Percentiles rank a stretch among this genome's conserved stretches.
phyloP scores from a whole-genome alignment of 2,888 invertebrate genomes.

The Cremastinae sp. region DNA sequence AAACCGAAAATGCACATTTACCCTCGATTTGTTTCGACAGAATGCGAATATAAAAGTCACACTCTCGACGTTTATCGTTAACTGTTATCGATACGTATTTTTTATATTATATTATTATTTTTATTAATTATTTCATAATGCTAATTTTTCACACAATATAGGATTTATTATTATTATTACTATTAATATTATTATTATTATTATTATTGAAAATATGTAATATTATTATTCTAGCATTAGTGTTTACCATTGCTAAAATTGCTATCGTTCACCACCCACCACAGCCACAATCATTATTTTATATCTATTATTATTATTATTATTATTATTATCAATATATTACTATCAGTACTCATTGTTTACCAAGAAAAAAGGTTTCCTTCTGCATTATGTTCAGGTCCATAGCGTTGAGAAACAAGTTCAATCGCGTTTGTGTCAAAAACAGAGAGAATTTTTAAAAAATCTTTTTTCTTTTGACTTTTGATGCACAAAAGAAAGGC shows the following conservation, averaged over 20 bases:
- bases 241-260: constrained; percentile 38
- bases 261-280: constrained; percentile 39
- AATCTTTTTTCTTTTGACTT: constrained; percentile 7
- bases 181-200: constrained; percentile 42
- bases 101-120: constrained; percentile 27
- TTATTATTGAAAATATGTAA: no score
- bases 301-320: constrained; percentile 50
- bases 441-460: neutral
- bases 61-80: constrained; percentile 30
- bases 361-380: constrained; percentile 46
- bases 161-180: constrained; percentile 28
- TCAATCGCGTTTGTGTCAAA: constrained; percentile 14
- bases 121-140: constrained; percentile 27
- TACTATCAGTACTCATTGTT: constrained; percentile 51
- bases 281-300: constrained; percentile 41
- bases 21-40: no score
- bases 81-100: constrained; percentile 18
- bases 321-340: constrained; percentile 47
- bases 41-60: constrained; percentile 18
- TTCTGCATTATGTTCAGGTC: constrained; percentile 51
- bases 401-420: constrained; percentile 18
- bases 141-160: constrained; percentile 24
- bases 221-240: constrained; percentile 31
- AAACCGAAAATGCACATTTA: no score
- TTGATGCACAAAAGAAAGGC: constrained; percentile 45